phyloP scores from a whole-genome alignment of 1,140 invertebrate genomes.

The Gryllus bimaculatus region DNA sequence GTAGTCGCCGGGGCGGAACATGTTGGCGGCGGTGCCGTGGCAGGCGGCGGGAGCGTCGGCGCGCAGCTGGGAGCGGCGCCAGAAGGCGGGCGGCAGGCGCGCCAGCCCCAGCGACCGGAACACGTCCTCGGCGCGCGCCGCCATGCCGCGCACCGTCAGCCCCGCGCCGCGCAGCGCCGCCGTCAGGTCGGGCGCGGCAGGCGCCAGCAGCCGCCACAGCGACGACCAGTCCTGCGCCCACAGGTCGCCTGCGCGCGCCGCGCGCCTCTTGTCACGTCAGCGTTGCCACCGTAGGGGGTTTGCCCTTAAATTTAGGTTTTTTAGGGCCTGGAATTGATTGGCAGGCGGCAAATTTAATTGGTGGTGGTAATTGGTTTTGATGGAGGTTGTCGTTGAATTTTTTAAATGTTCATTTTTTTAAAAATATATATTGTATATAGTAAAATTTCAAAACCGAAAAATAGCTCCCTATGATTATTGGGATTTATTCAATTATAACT shows the following conservation, averaged over 20 bases:
- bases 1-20: slow-evolving; percentile 54
- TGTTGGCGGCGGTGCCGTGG: slow-evolving; percentile 58
- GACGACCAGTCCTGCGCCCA: slow-evolving; percentile 52
- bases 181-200: slow-evolving; percentile 38
- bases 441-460: too few species aligned
- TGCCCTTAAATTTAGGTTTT: too few species aligned
- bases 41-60: slow-evolving; percentile 31
- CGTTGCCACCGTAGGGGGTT: too few species aligned
- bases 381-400: too few species aligned
- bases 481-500: too few species aligned
- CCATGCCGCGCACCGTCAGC: slow-evolving; percentile 48
- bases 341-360: too few species aligned
- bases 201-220: slow-evolving; percentile 35
- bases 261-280: too few species aligned
- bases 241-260: slow-evolving; percentile 37
- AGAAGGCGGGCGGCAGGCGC: slow-evolving; percentile 47
- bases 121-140: slow-evolving; percentile 50
- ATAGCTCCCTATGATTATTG: too few species aligned
- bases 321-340: too few species aligned
- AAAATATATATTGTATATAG: too few species aligned
- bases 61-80: slow-evolving; percentile 47
- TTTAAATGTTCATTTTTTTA: too few species aligned
- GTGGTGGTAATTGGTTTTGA: too few species aligned
- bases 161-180: slow-evolving; percentile 40
- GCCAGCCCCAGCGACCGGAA: slow-evolving; percentile 51